A percentile compares a stretch with the other conserved stretches of the same genome.
Conservation (phyloP, 2,113 vertebrate genomes). For the Dromaius novaehollandiae region DNA sequence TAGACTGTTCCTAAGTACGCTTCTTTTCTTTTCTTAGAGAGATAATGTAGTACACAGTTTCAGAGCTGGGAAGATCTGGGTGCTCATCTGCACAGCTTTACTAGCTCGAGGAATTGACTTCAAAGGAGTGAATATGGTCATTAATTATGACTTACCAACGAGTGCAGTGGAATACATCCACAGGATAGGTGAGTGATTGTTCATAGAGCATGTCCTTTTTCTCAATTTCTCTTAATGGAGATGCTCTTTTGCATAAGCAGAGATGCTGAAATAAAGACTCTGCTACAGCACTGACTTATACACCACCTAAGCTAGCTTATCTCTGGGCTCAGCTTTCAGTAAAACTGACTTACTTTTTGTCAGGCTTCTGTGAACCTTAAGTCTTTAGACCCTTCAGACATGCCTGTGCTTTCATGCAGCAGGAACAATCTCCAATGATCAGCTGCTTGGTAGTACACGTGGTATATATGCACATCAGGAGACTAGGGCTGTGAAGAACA, state of each 20-base stretch:
- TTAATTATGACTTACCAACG: conserved; percentile 96
- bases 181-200: conserved; percentile 85
- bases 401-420: background rate
- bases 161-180: conserved; percentile 96
- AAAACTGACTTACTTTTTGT: background rate
- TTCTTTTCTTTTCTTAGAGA: conserved; percentile 77
- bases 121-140: conserved; percentile 94
- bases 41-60: conserved; percentile 92
- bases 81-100: conserved; percentile 95
- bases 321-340: background rate
- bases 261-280: background rate
- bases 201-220: background rate
- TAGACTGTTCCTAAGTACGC: background rate
- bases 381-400: background rate
- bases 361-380: background rate
- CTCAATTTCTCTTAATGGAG: background rate
- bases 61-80: conserved; percentile 96
- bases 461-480: fast-evolving
- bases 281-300: background rate
- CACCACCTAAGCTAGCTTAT: background rate
- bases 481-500: background rate
- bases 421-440: background rate
- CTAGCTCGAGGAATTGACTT: conserved; percentile 96
- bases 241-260: background rate
- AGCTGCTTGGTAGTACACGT: background rate